These are phyloP conservation scores for Chaetops frenatus DNA, from an alignment of 2,113 vertebrate genomes.

Conservation along the genomic window DNA sequence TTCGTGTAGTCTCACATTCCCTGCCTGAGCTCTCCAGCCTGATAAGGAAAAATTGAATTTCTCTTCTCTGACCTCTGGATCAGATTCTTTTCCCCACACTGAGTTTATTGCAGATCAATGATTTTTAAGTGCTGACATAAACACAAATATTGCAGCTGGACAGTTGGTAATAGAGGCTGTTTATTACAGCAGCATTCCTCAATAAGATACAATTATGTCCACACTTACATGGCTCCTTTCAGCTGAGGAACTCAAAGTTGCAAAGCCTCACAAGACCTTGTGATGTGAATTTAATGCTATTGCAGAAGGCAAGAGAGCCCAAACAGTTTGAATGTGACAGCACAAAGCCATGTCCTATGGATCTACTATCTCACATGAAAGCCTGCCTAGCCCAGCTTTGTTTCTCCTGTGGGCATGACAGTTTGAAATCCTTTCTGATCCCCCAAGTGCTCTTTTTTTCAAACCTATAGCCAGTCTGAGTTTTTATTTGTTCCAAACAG, in stretches of 20 bases:
- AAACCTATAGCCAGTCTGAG: background rate
- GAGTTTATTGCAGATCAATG: constrained; percentile 44
- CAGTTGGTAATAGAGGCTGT: constrained; percentile 9
- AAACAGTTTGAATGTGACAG: background rate
- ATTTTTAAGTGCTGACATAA: constrained; percentile 54
- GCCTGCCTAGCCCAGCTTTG: background rate
- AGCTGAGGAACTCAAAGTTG: background rate
- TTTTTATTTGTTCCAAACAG: background rate
- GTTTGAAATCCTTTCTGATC: background rate
- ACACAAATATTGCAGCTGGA: constrained; percentile 38
- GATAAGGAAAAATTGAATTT: constrained; percentile 3
- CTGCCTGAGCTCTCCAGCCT: background rate
- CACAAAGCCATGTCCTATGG: background rate
- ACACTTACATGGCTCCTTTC: background rate
- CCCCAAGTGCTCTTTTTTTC: background rate
- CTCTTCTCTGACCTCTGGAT: background rate
- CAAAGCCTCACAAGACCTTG: background rate
- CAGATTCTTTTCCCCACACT: background rate
- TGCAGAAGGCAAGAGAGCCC: background rate
- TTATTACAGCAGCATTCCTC: constrained; percentile 23
- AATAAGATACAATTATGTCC: constrained; percentile 5
- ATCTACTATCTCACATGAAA: background rate
- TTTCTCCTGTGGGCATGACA: background rate
- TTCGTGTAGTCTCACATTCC: background rate
- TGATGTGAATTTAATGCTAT: background rate